Conservation (phyloP, 2,797 vertebrate species). For the Rallus crepitans region DNA sequence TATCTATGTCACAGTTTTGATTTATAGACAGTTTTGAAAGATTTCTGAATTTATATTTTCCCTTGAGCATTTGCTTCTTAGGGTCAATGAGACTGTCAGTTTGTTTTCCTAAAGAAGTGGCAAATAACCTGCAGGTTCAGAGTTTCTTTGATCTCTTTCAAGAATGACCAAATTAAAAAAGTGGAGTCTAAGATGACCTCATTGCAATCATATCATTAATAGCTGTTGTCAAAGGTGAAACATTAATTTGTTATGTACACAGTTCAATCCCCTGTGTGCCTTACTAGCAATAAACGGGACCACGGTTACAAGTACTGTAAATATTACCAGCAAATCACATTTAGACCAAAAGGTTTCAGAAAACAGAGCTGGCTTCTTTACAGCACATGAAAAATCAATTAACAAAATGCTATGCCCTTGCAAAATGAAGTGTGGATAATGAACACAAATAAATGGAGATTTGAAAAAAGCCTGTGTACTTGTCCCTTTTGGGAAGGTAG, state of each 20-base stretch:
- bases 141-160: slow-evolving; percentile 1
- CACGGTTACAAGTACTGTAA: not conserved
- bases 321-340: not conserved
- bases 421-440: slow-evolving; percentile 46
- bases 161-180: not conserved
- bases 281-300: not conserved
- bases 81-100: not conserved
- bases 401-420: slow-evolving; percentile 2
- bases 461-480: not conserved
- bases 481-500: not conserved
- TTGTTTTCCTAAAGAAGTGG: not conserved
- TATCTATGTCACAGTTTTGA: not conserved
- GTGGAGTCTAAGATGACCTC: not conserved
- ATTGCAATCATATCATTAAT: not conserved
- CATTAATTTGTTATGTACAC: not conserved
- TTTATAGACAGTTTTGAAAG: not conserved
- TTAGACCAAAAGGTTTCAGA: not conserved
- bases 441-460: slow-evolving; percentile 23
- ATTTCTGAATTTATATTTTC: not conserved
- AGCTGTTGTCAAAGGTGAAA: not conserved
- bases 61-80: not conserved
- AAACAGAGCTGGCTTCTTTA: not conserved
- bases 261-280: not conserved
- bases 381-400: slow-evolving; percentile 55
- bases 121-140: not conserved